Evolutionary conservation across 2,888 invertebrate genomes (phyloP).

Genomic region (Strigamia crassipes): DNA sequence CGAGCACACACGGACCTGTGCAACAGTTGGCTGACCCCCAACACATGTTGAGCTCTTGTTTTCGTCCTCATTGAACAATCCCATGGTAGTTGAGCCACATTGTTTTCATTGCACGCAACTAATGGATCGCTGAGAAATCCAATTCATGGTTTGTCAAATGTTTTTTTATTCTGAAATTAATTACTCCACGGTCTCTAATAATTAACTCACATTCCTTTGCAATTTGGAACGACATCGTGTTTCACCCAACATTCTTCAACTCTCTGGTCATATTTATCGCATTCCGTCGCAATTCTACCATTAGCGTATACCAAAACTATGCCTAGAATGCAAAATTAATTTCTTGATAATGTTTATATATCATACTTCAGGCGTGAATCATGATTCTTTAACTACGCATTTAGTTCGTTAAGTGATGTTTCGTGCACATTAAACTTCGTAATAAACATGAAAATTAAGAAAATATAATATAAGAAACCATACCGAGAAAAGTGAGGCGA

Average conservation of each 20-base stretch:
- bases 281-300: not conserved
- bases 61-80: not conserved
- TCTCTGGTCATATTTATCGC: not conserved
- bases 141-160: not conserved
- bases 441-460: too few species aligned
- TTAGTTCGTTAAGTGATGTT: too few species aligned
- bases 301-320: not conserved
- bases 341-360: not conserved
- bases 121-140: not conserved
- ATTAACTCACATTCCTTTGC: not conserved
- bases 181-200: too few species aligned
- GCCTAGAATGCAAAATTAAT: not conserved
- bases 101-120: not conserved
- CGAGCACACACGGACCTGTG: not conserved
- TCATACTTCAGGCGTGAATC: too few species aligned
- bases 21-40: not conserved
- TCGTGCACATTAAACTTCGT: too few species aligned
- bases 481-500: not conserved
- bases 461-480: not conserved
- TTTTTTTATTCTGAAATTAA: too few species aligned
- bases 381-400: too few species aligned
- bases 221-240: not conserved
- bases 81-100: not conserved
- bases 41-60: not conserved
- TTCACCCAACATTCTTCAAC: not conserved